These are phyloP conservation scores for Philonicus albiceps DNA, from an alignment of 2,888 invertebrate species.

Conservation along the genomic window DNA sequence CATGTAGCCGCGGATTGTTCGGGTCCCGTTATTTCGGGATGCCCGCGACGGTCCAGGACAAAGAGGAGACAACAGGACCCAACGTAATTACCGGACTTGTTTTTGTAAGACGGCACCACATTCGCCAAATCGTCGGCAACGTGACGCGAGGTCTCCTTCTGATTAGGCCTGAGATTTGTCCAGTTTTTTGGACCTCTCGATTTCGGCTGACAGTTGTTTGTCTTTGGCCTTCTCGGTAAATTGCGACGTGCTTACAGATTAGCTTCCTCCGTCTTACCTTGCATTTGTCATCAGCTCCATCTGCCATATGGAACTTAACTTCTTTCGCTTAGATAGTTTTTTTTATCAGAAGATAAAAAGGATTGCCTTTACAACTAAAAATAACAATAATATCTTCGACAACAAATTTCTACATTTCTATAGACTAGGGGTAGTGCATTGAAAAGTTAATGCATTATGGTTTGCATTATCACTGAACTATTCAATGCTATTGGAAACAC, in stretches of 20 bases:
- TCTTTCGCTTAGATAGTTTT: too few relatives aligned
- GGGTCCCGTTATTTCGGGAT: slow-evolving; percentile 40
- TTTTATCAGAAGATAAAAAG: too few relatives aligned
- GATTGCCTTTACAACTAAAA: too few relatives aligned
- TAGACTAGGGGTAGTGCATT: too few relatives aligned
- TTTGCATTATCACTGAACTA: too few relatives aligned
- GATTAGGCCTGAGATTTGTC: not conserved
- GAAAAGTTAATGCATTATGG: too few relatives aligned
- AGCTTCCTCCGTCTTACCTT: not conserved
- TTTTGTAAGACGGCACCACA: not conserved
- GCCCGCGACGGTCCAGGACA: slow-evolving; percentile 39
- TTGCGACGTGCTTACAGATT: not conserved
- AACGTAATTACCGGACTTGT: slow-evolving; percentile 36
- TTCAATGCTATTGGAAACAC: too few relatives aligned
- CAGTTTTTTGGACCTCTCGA: not conserved
- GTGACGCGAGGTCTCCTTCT: not conserved
- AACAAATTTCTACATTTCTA: too few relatives aligned
- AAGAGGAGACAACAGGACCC: slow-evolving; percentile 44
- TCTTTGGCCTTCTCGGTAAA: not conserved
- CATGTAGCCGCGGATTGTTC: slow-evolving; percentile 30
- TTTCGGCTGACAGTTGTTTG: not conserved
- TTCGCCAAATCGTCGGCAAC: not conserved
- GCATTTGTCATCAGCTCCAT: not conserved
- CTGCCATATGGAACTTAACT: not conserved
- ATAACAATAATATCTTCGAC: too few relatives aligned